phyloP scores from a whole-genome alignment of 2,888 invertebrate species.

The Tipula helvola region DNA sequence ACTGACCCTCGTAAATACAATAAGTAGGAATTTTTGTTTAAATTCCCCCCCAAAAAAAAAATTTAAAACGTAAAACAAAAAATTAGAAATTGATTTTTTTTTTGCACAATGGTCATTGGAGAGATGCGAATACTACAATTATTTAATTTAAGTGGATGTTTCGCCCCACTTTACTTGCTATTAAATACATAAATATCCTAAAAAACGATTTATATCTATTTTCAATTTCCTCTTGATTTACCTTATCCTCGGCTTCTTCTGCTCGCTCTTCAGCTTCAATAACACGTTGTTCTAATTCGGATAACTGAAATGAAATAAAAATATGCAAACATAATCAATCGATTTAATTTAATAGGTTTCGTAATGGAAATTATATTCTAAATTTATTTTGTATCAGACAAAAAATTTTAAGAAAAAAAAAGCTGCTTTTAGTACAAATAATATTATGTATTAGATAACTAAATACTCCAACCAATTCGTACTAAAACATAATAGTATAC shows the following conservation, averaged over 20 bases:
- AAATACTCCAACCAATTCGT: not conserved
- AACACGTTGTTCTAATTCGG: constrained; percentile 86
- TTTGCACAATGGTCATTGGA: no score
- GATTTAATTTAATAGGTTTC: not conserved
- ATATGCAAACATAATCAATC: not conserved
- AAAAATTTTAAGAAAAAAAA: no score
- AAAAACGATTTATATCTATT: not conserved
- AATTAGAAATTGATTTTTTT: no score
- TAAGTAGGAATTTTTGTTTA: not conserved
- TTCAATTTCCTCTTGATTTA: constrained; percentile 34
- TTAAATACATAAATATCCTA: not conserved
- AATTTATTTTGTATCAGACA: no score
- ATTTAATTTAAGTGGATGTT: no score
- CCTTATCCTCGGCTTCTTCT: constrained; percentile 91
- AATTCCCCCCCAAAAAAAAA: not conserved
- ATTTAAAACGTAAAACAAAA: not conserved
- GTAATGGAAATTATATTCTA: not conserved
- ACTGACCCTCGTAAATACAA: not conserved
- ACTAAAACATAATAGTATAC: not conserved
- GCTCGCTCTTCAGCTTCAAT: constrained; percentile 86
- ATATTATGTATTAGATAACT: not conserved
- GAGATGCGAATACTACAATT: no score
- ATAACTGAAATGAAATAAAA: constrained; percentile 58
- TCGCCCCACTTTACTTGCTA: no score
- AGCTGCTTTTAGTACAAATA: not conserved